Conservation (phyloP, 2,113 vertebrate species). For the Peromyscus californicus region DNA sequence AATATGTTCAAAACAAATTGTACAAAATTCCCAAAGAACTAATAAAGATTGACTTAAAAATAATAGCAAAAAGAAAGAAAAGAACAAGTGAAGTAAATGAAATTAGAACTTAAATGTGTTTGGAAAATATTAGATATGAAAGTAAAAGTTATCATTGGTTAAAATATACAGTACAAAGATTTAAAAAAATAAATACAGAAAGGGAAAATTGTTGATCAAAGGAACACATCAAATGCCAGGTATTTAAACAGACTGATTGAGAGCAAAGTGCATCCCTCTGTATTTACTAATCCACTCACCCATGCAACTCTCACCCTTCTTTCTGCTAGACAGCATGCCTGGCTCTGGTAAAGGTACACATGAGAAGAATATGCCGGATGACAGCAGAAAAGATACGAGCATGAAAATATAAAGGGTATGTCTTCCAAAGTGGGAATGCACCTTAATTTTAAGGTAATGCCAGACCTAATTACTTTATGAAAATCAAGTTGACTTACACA, state of each 20-base stretch:
- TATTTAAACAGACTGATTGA: not conserved
- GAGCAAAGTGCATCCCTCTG: not conserved
- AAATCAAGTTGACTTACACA: not conserved
- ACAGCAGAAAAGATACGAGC: not conserved
- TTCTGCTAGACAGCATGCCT: not conserved
- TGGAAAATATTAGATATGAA: not conserved
- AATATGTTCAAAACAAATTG: not conserved
- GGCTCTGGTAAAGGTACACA: not conserved
- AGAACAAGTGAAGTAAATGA: not conserved
- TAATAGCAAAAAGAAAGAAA: not conserved
- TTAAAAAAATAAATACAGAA: not conserved
- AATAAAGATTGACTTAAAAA: not conserved
- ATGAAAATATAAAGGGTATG: not conserved
- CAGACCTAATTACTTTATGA: not conserved
- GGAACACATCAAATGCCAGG: not conserved
- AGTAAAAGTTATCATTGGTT: not conserved
- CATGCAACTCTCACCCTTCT: not conserved
- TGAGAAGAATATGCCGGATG: not conserved
- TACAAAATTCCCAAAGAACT: not conserved
- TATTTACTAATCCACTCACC: not conserved
- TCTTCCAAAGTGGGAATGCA: not conserved
- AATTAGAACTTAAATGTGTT: not conserved
- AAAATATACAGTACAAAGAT: constrained; percentile 10
- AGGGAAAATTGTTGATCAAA: not conserved
- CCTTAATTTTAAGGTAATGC: not conserved